phyloP scores from a whole-genome alignment of 2,888 invertebrate species.

The Nomada ruficornis region DNA sequence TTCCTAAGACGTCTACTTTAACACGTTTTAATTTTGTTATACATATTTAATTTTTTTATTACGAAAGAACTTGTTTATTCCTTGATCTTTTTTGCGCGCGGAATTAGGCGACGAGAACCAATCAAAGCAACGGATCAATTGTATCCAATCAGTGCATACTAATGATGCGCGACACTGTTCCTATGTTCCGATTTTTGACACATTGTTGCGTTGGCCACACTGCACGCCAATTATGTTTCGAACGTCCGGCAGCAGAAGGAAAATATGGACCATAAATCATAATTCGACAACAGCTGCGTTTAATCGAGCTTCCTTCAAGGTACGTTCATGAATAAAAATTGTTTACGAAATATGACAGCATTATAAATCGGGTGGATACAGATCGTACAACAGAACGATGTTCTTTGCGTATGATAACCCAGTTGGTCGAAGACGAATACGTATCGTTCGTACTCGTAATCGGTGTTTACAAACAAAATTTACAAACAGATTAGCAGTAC shows the following conservation, averaged over 20 bases:
- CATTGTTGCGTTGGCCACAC: constrained; percentile 1
- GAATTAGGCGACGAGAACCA: neutral
- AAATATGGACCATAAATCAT: neutral
- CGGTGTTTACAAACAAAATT: constrained; percentile 73
- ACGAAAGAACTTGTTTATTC: neutral
- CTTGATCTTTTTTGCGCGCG: too few relatives aligned
- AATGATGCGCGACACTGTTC: neutral
- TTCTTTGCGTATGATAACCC: constrained; percentile 71
- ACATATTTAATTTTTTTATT: neutral
- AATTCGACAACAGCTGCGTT: neutral
- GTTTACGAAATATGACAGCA: constrained; percentile 52
- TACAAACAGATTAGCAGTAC: constrained; percentile 53
- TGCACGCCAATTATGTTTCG: neutral
- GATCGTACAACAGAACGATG: constrained; percentile 69
- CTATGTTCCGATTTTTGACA: neutral
- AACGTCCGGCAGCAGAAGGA: neutral
- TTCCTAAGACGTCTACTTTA: too few relatives aligned
- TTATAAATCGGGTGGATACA: constrained; percentile 52
- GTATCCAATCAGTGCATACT: neutral
- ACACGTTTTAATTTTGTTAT: neutral
- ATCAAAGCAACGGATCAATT: neutral
- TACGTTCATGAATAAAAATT: constrained; percentile 25
- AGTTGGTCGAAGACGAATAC: constrained; percentile 61
- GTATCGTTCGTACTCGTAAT: constrained; percentile 67
- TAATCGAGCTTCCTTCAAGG: neutral